A percentile compares a stretch with the other conserved stretches of the same genome.
These are phyloP conservation scores for Eupithecia subfuscata DNA, from an alignment of 2,888 invertebrate species.

Conservation along the genomic window DNA sequence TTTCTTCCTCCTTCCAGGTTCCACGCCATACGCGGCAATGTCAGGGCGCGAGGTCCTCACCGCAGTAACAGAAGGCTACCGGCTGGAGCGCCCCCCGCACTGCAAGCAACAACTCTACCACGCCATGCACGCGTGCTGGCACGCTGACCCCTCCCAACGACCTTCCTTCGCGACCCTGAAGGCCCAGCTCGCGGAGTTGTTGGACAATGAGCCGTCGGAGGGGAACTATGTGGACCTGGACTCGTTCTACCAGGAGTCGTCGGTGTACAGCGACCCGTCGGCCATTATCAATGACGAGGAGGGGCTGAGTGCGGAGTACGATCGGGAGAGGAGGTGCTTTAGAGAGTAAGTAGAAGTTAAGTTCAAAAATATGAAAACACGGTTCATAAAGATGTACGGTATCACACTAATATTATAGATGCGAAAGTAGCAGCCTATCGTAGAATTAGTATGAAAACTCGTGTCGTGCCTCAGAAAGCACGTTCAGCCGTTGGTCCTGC, in stretches of 20 bases:
- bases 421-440: too few species aligned
- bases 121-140: conserved; percentile 83
- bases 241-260: conserved; percentile 86
- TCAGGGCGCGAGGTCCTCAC: conserved; percentile 93
- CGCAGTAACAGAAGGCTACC: conserved; percentile 90
- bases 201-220: conserved; percentile 85
- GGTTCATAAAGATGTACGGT: too few species aligned
- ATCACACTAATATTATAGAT: too few species aligned
- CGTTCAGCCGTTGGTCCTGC: too few species aligned
- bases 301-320: conserved; percentile 78
- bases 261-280: conserved; percentile 82
- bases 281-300: conserved; percentile 81
- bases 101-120: conserved; percentile 86
- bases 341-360: conserved; percentile 62
- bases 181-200: conserved; percentile 83
- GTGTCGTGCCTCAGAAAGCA: too few species aligned
- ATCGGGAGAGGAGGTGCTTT: conserved; percentile 73
- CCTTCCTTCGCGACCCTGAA: conserved; percentile 88
- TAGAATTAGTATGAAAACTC: too few species aligned
- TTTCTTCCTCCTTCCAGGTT: conserved; percentile 80
- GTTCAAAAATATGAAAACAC: background rate
- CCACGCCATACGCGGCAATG: conserved; percentile 93
- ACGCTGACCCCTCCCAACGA: conserved; percentile 88
- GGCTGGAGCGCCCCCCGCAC: conserved; percentile 91
- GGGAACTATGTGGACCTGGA: conserved; percentile 88